These are phyloP conservation scores for Aspiorhynchus laticeps DNA, from an alignment of 2,113 vertebrate species.

Conservation along the genomic window DNA sequence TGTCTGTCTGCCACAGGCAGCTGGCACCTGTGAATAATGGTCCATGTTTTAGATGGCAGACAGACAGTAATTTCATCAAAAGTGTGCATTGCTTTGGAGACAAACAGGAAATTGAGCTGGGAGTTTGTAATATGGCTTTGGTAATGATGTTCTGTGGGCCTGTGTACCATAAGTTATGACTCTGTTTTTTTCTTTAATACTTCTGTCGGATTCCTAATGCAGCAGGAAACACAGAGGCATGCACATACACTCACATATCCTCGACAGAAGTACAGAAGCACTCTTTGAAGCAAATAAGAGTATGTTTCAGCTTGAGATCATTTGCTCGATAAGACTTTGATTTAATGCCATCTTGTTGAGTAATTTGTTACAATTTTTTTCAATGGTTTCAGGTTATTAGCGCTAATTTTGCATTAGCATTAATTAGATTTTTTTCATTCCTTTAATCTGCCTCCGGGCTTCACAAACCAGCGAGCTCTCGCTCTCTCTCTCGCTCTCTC, in stretches of 20 bases:
- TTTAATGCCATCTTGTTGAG: conserved; percentile 33
- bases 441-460: conserved; percentile 15
- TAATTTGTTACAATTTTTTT: conserved; percentile 43
- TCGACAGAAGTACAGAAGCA: conserved; percentile 14
- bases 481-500: neutral
- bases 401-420: conserved; percentile 29
- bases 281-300: neutral
- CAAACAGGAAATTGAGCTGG: conserved; percentile 29
- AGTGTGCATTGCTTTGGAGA: conserved; percentile 15
- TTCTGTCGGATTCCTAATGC: neutral
- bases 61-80: conserved; percentile 31
- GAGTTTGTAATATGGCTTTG: conserved; percentile 34
- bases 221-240: neutral
- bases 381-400: conserved; percentile 42
- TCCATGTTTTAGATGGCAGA: conserved; percentile 8
- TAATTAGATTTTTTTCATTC: neutral
- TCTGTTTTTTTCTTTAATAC: neutral
- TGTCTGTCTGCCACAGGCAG: neutral
- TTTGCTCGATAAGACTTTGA: conserved; percentile 38
- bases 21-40: conserved; percentile 20
- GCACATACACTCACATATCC: neutral
- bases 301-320: conserved; percentile 16
- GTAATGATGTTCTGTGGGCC: neutral
- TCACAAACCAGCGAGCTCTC: conserved; percentile 17
- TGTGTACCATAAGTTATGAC: conserved; percentile 16